phyloP scores from a whole-genome alignment of 2,888 invertebrate genomes.

The Entomobrya multifasciata region DNA sequence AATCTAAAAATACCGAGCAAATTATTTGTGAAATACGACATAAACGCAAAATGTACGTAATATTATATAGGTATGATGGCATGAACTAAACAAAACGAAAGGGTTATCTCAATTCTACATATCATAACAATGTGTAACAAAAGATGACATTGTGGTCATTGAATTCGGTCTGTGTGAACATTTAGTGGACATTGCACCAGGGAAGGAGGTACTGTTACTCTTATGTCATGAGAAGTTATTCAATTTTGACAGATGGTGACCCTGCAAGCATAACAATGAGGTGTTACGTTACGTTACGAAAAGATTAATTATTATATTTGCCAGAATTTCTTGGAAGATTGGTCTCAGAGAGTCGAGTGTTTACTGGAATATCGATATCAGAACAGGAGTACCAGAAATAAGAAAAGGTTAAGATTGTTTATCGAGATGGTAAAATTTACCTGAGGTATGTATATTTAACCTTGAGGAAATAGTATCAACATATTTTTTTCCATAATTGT shows the following conservation, averaged over 20 bases:
- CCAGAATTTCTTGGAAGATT: neutral
- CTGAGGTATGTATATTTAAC: too few relatives aligned
- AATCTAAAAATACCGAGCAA: constrained; percentile 12
- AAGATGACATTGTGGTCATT: constrained; percentile 63
- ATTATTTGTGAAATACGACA: too few relatives aligned
- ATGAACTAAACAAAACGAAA: constrained; percentile 2
- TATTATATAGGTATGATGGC: neutral
- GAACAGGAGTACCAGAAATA: neutral
- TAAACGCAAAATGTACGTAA: constrained; percentile 9
- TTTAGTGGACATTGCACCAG: constrained; percentile 8
- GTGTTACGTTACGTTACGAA: neutral
- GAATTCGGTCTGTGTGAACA: neutral
- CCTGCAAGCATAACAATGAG: constrained; percentile 7
- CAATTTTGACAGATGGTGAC: constrained; percentile 59
- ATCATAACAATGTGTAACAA: constrained; percentile 46
- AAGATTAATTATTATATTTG: constrained; percentile 43
- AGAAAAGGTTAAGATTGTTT: too few relatives aligned
- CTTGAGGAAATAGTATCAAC: too few relatives aligned
- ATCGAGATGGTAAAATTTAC: too few relatives aligned
- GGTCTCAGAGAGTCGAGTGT: neutral
- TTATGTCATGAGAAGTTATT: constrained; percentile 51
- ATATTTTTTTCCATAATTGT: too few relatives aligned
- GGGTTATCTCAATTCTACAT: neutral
- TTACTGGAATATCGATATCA: neutral
- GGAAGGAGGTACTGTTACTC: constrained; percentile 33